Evolutionary conservation across 2,888 invertebrate species (phyloP).

Genomic region (Blastobasis lacticolella): DNA sequence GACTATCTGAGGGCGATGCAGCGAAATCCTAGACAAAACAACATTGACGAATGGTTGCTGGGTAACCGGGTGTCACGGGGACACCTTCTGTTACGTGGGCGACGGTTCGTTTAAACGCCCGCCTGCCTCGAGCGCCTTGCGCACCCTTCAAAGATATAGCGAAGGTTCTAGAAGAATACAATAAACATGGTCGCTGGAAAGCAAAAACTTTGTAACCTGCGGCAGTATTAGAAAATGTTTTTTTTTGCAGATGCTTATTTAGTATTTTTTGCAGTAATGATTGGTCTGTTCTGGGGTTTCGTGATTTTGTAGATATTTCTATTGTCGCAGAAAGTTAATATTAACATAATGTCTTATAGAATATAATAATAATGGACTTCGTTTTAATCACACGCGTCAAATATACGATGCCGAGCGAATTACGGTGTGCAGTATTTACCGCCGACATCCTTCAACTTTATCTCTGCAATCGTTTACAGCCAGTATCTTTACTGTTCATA

Average conservation of each 20-base stretch:
- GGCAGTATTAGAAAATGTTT: neutral
- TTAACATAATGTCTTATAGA: no score
- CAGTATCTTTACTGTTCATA: no score
- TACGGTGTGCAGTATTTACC: no score
- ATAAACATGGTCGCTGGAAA: no score
- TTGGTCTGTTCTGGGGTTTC: slow-evolving; percentile 2
- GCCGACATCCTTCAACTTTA: no score
- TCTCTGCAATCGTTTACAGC: no score
- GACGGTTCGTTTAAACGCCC: slow-evolving; percentile 8
- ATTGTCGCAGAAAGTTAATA: no score
- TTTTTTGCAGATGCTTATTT: neutral
- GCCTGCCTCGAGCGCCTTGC: neutral
- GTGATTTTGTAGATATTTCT: neutral
- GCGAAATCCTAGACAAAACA: slow-evolving; percentile 16
- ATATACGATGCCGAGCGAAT: no score
- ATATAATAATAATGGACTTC: no score
- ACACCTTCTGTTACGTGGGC: slow-evolving; percentile 17
- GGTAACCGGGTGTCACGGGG: slow-evolving; percentile 15
- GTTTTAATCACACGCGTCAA: no score
- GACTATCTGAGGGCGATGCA: no score
- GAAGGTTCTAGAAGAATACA: neutral
- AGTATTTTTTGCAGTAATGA: neutral
- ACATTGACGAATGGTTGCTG: slow-evolving; percentile 31
- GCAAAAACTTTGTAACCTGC: no score
- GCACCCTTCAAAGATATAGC: neutral